A percentile compares a stretch with the other conserved stretches of the same genome.
These are phyloP conservation scores for Bemisia tabaci DNA, from an alignment of 1,140 invertebrate genomes.

Conservation along the genomic window DNA sequence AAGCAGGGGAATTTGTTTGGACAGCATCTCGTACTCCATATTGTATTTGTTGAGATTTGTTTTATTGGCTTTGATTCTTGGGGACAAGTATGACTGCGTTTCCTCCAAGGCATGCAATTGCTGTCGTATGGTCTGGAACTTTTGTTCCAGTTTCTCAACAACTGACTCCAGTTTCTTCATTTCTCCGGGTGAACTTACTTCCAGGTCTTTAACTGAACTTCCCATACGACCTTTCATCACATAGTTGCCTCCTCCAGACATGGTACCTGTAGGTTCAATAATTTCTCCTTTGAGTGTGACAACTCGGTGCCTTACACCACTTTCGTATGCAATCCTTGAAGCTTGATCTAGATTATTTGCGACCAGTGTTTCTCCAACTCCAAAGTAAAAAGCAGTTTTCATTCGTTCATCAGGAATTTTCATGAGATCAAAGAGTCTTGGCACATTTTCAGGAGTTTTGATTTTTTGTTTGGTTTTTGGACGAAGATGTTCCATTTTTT, in stretches of 20 bases:
- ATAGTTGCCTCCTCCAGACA: slow-evolving; percentile 78
- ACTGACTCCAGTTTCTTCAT: slow-evolving; percentile 37
- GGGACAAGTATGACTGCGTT: slow-evolving; percentile 1
- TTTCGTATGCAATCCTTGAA: slow-evolving; percentile 64
- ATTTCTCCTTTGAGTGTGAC: slow-evolving; percentile 84
- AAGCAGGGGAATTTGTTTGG: slow-evolving; percentile 38
- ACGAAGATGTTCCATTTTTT: slow-evolving; percentile 51
- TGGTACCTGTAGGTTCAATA: slow-evolving; percentile 81
- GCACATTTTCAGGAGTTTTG: slow-evolving; percentile 76
- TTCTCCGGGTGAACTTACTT: slow-evolving; percentile 36
- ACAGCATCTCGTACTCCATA: slow-evolving; percentile 37
- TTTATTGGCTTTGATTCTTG: slow-evolving; percentile 33
- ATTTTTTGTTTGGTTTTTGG: slow-evolving; percentile 13
- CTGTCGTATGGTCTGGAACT: slow-evolving; percentile 28
- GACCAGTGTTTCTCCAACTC: slow-evolving; percentile 75
- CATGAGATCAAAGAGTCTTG: slow-evolving; percentile 81
- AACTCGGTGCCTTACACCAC: slow-evolving; percentile 59
- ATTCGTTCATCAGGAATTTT: slow-evolving; percentile 63
- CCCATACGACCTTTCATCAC: slow-evolving; percentile 59
- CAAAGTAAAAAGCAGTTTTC: slow-evolving; percentile 80
- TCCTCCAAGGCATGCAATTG: neutral
- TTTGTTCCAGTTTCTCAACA: slow-evolving; percentile 32
- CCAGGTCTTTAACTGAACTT: slow-evolving; percentile 45
- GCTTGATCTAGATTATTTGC: slow-evolving; percentile 80
- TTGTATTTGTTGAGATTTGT: slow-evolving; percentile 35